These are phyloP conservation scores for Melolontha melolontha DNA, from an alignment of 2,888 invertebrate genomes.

Conservation along the genomic window DNA sequence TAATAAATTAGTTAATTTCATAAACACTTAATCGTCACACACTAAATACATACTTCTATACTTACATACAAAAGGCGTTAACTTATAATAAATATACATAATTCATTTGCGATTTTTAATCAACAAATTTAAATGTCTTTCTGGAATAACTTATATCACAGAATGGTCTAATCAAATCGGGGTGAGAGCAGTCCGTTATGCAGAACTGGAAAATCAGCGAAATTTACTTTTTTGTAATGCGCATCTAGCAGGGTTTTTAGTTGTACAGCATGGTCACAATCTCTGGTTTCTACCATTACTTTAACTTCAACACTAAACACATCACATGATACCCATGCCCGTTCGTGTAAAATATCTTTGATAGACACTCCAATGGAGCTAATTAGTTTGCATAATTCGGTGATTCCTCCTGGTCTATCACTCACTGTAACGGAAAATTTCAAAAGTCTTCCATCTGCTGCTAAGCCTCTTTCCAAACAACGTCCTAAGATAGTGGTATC, in stretches of 20 bases:
- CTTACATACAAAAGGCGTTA: too few relatives aligned
- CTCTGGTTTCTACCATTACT: constrained; percentile 90
- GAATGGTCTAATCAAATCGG: neutral
- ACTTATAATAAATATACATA: too few relatives aligned
- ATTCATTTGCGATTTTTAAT: too few relatives aligned
- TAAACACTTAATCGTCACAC: too few relatives aligned
- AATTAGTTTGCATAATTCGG: constrained; percentile 83
- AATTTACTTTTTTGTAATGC: constrained; percentile 70
- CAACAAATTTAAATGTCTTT: too few relatives aligned
- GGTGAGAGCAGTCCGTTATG: constrained; percentile 23
- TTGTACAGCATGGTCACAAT: constrained; percentile 79
- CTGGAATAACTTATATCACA: constrained; percentile 10
- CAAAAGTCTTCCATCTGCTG: constrained; percentile 84
- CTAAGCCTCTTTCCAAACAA: constrained; percentile 88
- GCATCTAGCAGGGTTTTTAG: constrained; percentile 70
- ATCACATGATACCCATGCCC: constrained; percentile 93
- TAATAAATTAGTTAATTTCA: too few relatives aligned
- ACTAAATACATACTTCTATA: too few relatives aligned
- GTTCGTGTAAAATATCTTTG: constrained; percentile 95
- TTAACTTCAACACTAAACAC: constrained; percentile 88
- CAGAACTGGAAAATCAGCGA: constrained; percentile 60
- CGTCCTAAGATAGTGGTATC: constrained; percentile 91
- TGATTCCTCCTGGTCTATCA: constrained; percentile 89
- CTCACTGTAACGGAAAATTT: constrained; percentile 84
- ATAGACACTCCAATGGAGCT: constrained; percentile 86